Base-by-base conservation (phyloP, 1,140 invertebrate species). In the Aphaenogaster floridana region DNA sequence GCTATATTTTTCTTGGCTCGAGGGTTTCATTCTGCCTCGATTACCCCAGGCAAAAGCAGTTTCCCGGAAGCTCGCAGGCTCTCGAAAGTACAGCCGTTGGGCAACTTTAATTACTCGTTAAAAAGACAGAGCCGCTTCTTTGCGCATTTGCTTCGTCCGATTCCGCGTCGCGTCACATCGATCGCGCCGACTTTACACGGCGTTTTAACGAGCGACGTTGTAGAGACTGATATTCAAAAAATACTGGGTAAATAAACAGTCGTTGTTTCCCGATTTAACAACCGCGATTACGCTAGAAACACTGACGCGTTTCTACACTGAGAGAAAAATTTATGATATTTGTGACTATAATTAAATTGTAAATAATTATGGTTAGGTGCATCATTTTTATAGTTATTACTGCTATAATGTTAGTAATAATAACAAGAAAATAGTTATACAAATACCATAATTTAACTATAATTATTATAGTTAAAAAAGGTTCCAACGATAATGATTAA, bases 81-180 rank as follows among this genome's bases (percentile, higher is more conserved):
- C 48, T 83, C 54, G 28, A 61, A 76, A 48, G 54, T 54, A 21
- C 63, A 81, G 9, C n/a, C 54, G 8, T 71, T 17, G 54, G 15
- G 54, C 54, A 48, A 74, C 80, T 83, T 83, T 76, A 76, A 84
- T 84, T 76, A 50, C 80, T 76, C 69, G 80, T 61, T 76, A 76
- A 84, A 84, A 39, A 76, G 69, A 57, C 42, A 83, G 68, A 61
- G 34, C 17, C 45, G 9, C 15, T 48, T 45, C 80, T 69, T 81
- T 45, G 78, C 80, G 80, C 68, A 45, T 36, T 59, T 28, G 68
- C 17, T 34, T 45, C 42, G 66, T 21, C 15, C 64, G 36, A 69
- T 81, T 45, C 34, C 78, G 48, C 39, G 28, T 52, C 74, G 74
- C 54, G 28, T 48, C 42, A 28, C 76, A 78, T 78, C 59, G 76